Evolutionary conservation across 1,140 invertebrate species (phyloP).

Genomic region (Penaeus indicus): DNA sequence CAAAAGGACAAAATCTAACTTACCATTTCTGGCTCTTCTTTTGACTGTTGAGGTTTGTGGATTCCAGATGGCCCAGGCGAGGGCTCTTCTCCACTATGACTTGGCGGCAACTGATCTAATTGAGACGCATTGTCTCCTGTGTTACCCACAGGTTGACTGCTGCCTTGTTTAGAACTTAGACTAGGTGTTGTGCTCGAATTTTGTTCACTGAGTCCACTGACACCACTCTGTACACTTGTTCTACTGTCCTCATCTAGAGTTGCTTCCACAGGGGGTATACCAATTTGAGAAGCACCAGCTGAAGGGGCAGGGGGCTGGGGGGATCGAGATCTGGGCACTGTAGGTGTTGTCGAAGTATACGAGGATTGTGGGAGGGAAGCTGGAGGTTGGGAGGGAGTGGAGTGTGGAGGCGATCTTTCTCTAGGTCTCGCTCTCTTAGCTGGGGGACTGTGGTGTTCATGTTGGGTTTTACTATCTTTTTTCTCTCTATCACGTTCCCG

Average conservation of each 20-base stretch:
- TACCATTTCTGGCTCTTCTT: conserved; percentile 65
- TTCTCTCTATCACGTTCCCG: conserved; percentile 56
- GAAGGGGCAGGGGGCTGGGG: conserved; percentile 39
- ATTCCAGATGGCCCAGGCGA: conserved; percentile 64
- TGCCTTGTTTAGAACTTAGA: conserved; percentile 50
- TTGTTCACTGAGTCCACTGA: conserved; percentile 59
- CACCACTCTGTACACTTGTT: conserved; percentile 61
- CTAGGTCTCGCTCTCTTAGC: conserved; percentile 63
- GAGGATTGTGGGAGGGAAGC: conserved; percentile 21
- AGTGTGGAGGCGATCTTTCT: conserved; percentile 58
- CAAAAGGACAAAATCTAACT: conserved; percentile 36
- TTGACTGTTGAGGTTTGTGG: conserved; percentile 63
- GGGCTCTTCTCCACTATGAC: conserved; percentile 52
- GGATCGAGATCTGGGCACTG: conserved; percentile 55
- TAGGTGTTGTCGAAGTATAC: conserved; percentile 31
- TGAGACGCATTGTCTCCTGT: conserved; percentile 41
- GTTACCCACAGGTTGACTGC: conserved; percentile 22
- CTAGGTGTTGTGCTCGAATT: conserved; percentile 59
- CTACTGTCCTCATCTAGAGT: conserved; percentile 64
- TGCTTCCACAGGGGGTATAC: conserved; percentile 59
- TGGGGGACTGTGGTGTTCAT: conserved; percentile 61
- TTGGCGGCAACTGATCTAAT: conserved; percentile 7
- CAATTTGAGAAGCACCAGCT: conserved; percentile 48
- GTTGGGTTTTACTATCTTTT: conserved; percentile 48
- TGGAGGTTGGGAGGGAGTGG: conserved; percentile 36